Percentiles rank a stretch among this genome's conserved stretches.
phyloP scores from a whole-genome alignment of 2,113 vertebrate genomes.

The Rhinoderma darwinii region DNA sequence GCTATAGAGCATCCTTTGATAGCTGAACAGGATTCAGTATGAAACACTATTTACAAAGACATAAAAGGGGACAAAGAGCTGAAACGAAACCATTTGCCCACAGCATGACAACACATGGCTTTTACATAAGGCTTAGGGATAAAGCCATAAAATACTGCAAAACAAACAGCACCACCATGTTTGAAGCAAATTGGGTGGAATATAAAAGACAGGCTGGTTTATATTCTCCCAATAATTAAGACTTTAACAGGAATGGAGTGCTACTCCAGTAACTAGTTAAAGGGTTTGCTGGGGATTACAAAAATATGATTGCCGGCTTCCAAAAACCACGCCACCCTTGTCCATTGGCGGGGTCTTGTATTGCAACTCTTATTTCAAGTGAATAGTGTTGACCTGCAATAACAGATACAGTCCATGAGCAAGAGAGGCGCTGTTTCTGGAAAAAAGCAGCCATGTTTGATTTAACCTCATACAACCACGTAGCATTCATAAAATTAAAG shows the following conservation, averaged over 20 bases:
- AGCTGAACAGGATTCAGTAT: slow-evolving; percentile 69
- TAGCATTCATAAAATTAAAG: too few relatives aligned
- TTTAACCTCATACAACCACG: too few relatives aligned
- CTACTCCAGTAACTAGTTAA: too few relatives aligned
- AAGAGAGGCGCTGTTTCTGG: neutral
- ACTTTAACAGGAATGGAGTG: too few relatives aligned
- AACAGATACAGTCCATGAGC: neutral
- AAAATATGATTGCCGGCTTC: too few relatives aligned
- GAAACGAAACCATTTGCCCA: slow-evolving; percentile 67
- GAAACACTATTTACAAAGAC: slow-evolving; percentile 61
- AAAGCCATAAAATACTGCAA: slow-evolving; percentile 29
- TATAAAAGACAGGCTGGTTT: neutral
- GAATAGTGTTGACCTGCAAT: neutral
- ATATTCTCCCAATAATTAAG: neutral
- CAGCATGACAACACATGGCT: slow-evolving; percentile 71
- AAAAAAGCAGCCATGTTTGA: neutral
- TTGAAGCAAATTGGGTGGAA: neutral
- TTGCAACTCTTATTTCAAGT: too few relatives aligned
- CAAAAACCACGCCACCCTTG: too few relatives aligned
- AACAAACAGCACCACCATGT: neutral
- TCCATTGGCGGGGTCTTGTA: too few relatives aligned
- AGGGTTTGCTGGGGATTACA: too few relatives aligned
- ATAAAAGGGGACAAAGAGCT: slow-evolving; percentile 71
- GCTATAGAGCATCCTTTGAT: slow-evolving; percentile 69
- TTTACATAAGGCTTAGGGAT: slow-evolving; percentile 66